Evolutionary conservation across 2,113 vertebrate species (phyloP).

Genomic region (Anoplopoma fimbria): DNA sequence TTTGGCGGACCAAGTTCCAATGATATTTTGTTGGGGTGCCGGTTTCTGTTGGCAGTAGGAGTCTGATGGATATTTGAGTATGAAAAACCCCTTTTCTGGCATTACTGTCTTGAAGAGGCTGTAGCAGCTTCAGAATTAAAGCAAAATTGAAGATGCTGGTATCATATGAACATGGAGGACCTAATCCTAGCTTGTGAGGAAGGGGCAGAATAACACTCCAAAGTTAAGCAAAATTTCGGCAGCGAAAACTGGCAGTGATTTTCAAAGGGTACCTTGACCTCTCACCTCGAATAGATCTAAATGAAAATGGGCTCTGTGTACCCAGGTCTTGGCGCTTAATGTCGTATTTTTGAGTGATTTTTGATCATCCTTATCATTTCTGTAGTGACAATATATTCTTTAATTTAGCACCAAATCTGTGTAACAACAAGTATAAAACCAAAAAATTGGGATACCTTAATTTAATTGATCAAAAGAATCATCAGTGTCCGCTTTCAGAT

Average conservation of each 20-base stretch:
- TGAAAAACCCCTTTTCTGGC: background rate
- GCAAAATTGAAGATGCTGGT: background rate
- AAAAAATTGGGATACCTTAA: background rate
- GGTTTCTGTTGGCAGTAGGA: too few species aligned
- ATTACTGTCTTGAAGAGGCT: background rate
- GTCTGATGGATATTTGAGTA: background rate
- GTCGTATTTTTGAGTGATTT: background rate
- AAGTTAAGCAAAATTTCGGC: background rate
- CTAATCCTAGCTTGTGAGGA: background rate
- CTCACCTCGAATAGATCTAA: too few species aligned
- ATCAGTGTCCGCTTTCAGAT: background rate
- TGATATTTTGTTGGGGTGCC: background rate
- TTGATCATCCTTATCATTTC: background rate
- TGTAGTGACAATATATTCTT: background rate
- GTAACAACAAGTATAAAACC: too few species aligned
- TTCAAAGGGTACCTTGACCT: too few species aligned
- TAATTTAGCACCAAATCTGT: background rate
- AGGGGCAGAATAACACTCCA: too few species aligned
- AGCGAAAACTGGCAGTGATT: too few species aligned
- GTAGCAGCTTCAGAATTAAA: background rate
- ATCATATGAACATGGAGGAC: background rate
- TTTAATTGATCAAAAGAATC: background rate
- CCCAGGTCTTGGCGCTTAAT: too few species aligned
- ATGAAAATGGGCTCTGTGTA: too few species aligned
- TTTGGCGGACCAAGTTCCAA: background rate